Conservation (phyloP, 2,113 vertebrate genomes). For the Grus americana region DNA sequence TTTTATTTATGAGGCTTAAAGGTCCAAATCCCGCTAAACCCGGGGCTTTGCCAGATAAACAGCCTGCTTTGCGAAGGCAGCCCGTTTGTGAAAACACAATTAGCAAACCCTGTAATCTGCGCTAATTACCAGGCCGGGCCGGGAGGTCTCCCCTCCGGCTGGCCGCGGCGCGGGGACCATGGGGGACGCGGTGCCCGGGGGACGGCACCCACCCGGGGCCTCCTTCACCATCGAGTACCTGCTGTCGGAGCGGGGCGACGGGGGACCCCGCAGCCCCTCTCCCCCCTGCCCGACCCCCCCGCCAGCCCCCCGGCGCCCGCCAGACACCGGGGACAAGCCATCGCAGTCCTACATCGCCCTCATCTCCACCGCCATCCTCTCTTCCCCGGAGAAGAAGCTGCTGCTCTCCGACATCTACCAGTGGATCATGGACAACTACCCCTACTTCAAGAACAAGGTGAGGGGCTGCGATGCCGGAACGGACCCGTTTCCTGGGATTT, state of each 20-base stretch:
- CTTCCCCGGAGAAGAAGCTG: constrained; percentile 82
- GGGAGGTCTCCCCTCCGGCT: neutral
- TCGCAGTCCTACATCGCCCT: constrained; percentile 84
- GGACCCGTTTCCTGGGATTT: accelerated
- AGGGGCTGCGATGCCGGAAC: accelerated
- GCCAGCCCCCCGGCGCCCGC: neutral
- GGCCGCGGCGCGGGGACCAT: neutral
- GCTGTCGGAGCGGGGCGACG: constrained; percentile 41
- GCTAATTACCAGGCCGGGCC: constrained; percentile 29
- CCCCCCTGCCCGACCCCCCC: neutral
- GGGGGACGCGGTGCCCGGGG: neutral
- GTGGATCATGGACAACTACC: constrained; percentile 87
- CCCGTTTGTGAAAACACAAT: constrained; percentile 72
- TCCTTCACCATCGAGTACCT: constrained; percentile 84
- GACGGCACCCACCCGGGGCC: constrained; percentile 37
- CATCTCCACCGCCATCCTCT: constrained; percentile 84
- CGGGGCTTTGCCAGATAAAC: constrained; percentile 70
- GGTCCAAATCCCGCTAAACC: constrained; percentile 66
- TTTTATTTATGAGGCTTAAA: constrained; percentile 72
- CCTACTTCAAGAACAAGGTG: constrained; percentile 88
- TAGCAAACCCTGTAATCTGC: constrained; percentile 67
- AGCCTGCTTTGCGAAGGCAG: constrained; percentile 64
- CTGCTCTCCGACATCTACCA: constrained; percentile 87
- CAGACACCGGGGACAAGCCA: constrained; percentile 70
- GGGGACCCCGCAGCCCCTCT: neutral